Base-by-base conservation (phyloP, 2,888 invertebrate genomes). In the Andricus quercusramuli region DNA sequence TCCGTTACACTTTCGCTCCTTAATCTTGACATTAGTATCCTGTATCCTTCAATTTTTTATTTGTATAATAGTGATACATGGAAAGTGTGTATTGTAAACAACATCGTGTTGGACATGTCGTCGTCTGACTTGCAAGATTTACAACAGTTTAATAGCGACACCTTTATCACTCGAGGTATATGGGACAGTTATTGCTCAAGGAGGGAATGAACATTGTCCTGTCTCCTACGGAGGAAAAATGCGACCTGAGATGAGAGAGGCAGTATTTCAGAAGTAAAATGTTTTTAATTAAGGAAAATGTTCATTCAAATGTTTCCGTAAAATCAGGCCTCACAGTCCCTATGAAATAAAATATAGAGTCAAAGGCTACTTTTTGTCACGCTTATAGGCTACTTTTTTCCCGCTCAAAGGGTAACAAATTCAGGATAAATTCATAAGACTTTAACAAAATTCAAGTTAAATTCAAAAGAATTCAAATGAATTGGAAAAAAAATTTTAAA, bases 171-270 rank as follows among this genome's bases (percentile, higher is more conserved):
- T 78, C 37, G 68, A 81, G 79, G 83, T 83, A 85, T 86, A 84
- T 82, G 81, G 83, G 80, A 83, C 82, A 85, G 83, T 86, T 83
- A 84, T 83, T 85, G 82, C 79, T 77, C 78, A 79, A 79, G 78
- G 78, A 78, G 79, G 79, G 79, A 81, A 84, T 83, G 83, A 81
- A 83, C 86, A 87, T 88, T 86, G 87, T 86, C 85, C 87, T 86
- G 86, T 87, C 77, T 79, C 20, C 74, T 29, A 17, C 8, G 70
- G 32, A 74, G 29, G 15, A 13, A 62, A 15, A 62, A 29, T 62
- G 22, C 62, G 22, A 62, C 13, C 15, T 17, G 29, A 11, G 25
- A 25, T 29, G 15, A 6, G 29, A 6, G 62, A 15, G 59, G 59
- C 59, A 22, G 47, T 47, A 47, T 17, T 47, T 47, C 47, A 47